phyloP scores from a whole-genome alignment of 2,113 vertebrate species.

The Heptranchias perlo region DNA sequence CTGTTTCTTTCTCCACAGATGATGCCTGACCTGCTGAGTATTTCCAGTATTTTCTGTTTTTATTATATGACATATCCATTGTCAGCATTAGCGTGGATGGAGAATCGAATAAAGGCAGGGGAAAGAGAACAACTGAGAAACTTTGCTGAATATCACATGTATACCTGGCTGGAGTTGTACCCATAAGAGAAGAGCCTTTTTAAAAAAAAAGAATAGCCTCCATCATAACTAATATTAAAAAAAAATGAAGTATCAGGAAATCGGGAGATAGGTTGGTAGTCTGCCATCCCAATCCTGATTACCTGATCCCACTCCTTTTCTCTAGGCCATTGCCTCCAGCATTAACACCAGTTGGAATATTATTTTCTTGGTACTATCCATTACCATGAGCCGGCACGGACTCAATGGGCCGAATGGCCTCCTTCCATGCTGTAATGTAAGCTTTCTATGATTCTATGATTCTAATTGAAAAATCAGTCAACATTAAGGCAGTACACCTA shows the following conservation, averaged over 20 bases:
- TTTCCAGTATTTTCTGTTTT: no score
- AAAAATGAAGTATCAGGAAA: not conserved
- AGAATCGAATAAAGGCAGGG: not conserved
- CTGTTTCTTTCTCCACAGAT: no score
- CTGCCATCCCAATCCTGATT: not conserved
- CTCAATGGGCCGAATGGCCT: no score
- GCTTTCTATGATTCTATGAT: no score
- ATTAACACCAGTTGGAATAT: not conserved
- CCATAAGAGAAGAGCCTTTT: not conserved
- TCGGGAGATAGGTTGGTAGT: not conserved
- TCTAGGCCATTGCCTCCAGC: not conserved
- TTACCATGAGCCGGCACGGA: no score
- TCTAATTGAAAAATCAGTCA: not conserved
- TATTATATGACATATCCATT: no score
- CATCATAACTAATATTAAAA: not conserved
- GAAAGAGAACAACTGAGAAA: not conserved
- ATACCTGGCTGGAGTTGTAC: not conserved
- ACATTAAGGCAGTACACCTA: not conserved
- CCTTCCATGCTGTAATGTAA: no score
- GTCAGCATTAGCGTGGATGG: not conserved
- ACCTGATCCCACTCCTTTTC: not conserved
- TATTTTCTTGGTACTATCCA: not conserved
- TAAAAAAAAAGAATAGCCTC: not conserved
- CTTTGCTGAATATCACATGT: not conserved
- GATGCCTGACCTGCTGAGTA: no score